These are phyloP conservation scores for Tipula unca DNA, from an alignment of 2,888 invertebrate genomes.

Conservation along the genomic window DNA sequence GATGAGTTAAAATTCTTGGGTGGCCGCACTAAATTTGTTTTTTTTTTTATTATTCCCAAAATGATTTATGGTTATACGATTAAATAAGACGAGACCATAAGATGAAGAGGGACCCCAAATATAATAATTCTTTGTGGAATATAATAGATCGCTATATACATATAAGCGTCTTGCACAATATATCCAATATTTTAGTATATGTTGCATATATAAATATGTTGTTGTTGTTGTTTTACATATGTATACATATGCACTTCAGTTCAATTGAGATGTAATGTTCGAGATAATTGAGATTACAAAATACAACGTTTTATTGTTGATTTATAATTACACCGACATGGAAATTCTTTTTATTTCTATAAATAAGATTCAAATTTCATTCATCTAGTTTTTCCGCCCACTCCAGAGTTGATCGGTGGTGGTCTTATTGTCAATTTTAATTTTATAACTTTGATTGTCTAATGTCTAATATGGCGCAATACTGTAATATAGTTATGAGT, in stretches of 20 bases:
- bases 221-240: neutral
- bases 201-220: neutral
- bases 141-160: neutral
- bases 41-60: neutral
- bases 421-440: slow-evolving; percentile 1
- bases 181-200: neutral
- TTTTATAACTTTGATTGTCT: neutral
- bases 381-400: neutral
- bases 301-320: neutral
- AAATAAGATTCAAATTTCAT: neutral
- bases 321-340: neutral
- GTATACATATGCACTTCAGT: neutral
- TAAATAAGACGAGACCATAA: neutral
- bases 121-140: neutral
- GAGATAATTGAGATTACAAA: neutral
- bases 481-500: neutral
- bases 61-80: neutral
- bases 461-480: neutral
- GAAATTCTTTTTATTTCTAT: neutral
- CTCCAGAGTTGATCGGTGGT: neutral
- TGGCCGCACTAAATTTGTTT: neutral
- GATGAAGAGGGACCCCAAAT: neutral
- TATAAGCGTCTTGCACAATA: neutral
- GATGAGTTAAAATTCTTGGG: slow-evolving; percentile 8
- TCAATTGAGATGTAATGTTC: neutral